These are phyloP conservation scores for Pyrgus malvae DNA, from an alignment of 2,888 invertebrate genomes.

Conservation along the genomic window DNA sequence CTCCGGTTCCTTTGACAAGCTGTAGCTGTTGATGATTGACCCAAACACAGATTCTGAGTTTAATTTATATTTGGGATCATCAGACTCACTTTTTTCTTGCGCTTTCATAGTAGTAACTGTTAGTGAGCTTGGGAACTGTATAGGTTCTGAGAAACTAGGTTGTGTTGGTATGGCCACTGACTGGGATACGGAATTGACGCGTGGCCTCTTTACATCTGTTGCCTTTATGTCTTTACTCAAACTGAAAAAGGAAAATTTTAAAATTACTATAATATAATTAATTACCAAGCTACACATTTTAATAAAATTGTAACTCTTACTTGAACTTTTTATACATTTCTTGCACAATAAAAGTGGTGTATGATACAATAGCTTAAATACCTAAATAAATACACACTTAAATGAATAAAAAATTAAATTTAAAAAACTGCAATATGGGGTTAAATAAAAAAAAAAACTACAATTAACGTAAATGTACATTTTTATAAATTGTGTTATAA, in stretches of 20 bases:
- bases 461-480: too few relatives aligned
- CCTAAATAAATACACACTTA: too few relatives aligned
- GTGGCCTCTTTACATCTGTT: constrained; percentile 58
- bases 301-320: too few relatives aligned
- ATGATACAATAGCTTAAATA: too few relatives aligned
- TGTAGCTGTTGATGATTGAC: constrained; percentile 51
- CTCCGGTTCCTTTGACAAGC: constrained; percentile 59
- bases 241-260: constrained; percentile 50
- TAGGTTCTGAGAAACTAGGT: constrained; percentile 54
- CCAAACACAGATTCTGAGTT: constrained; percentile 46
- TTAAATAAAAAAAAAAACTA: too few relatives aligned
- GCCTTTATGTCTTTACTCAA: constrained; percentile 66
- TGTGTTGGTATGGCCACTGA: constrained; percentile 30
- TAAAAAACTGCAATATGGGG: too few relatives aligned
- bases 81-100: constrained; percentile 37
- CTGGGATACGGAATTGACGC: constrained; percentile 50
- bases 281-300: background rate
- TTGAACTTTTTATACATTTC: too few relatives aligned
- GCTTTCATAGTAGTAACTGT: constrained; percentile 62
- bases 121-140: constrained; percentile 71
- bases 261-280: background rate
- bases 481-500: too few relatives aligned
- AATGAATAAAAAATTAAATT: too few relatives aligned
- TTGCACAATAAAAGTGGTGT: too few relatives aligned
- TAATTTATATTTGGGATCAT: constrained; percentile 38